Evolutionary conservation across 2,113 vertebrate genomes (phyloP).

Genomic region (Labeo rohita): DNA sequence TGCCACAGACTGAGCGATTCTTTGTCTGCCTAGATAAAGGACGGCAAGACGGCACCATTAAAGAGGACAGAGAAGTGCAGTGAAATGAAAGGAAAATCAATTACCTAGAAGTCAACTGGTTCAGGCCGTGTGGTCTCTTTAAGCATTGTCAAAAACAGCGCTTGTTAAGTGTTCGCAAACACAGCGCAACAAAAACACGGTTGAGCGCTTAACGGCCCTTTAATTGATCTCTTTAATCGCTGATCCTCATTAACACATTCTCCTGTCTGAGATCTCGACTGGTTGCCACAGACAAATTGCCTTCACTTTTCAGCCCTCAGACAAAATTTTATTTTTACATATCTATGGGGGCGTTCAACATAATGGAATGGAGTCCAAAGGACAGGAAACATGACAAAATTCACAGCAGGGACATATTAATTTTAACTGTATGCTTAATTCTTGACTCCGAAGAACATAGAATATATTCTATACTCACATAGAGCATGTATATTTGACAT

Average conservation of each 20-base stretch:
- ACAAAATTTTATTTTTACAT: constrained; percentile 61
- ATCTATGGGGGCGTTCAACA: constrained; percentile 42
- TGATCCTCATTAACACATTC: constrained; percentile 79
- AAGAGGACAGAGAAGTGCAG: constrained; percentile 48
- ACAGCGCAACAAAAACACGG: constrained; percentile 63
- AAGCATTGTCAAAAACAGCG: constrained; percentile 67
- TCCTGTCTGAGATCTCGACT: constrained; percentile 70
- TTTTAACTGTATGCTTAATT: neutral
- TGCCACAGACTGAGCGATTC: constrained; percentile 36
- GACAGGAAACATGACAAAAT: neutral
- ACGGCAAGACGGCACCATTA: constrained; percentile 33
- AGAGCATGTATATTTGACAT: neutral
- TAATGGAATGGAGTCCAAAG: neutral
- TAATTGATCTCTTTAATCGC: constrained; percentile 75
- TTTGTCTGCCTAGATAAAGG: constrained; percentile 52
- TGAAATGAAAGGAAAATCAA: constrained; percentile 66
- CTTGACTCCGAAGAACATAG: neutral
- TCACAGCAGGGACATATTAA: neutral
- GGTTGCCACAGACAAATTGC: constrained; percentile 79
- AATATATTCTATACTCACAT: neutral
- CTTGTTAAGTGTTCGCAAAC: constrained; percentile 69
- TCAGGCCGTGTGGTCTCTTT: constrained; percentile 59
- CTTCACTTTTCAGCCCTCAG: constrained; percentile 59
- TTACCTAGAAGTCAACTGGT: constrained; percentile 75
- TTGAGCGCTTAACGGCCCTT: constrained; percentile 70